Conservation (phyloP, 1,140 invertebrate species). For the Fopius arisanus region DNA sequence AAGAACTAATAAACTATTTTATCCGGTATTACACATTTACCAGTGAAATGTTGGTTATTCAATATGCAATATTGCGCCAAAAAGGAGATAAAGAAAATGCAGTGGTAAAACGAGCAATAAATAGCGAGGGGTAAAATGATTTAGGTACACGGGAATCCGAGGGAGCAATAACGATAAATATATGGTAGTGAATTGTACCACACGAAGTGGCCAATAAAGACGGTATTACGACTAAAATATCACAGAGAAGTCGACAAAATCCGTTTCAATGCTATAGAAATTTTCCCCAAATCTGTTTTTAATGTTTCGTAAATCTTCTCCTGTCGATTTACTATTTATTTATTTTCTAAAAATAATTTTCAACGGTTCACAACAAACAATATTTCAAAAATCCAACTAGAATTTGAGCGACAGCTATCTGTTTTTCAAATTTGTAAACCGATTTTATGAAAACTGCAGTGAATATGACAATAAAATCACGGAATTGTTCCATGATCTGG, state of each 20-base stretch:
- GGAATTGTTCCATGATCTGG: too few species aligned
- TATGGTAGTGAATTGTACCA: constrained; percentile 7
- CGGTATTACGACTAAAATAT: neutral
- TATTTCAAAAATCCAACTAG: too few species aligned
- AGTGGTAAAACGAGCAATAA: constrained; percentile 1
- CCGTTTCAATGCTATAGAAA: neutral
- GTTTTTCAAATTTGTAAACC: too few species aligned
- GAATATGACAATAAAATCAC: too few species aligned
- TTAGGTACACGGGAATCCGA: neutral
- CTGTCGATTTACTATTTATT: too few species aligned
- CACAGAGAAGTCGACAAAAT: neutral
- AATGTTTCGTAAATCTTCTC: too few species aligned
- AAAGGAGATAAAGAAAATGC: neutral
- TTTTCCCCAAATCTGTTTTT: too few species aligned
- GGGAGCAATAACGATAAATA: constrained; percentile 23
- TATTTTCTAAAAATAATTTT: too few species aligned
- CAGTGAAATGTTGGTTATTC: neutral
- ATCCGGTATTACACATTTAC: neutral
- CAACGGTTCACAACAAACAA: too few species aligned
- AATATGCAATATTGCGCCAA: neutral
- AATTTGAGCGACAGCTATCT: too few species aligned
- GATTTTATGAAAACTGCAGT: too few species aligned
- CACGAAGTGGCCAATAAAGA: constrained; percentile 22
- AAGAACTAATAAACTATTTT: neutral
- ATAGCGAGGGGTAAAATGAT: neutral